Percentiles rank a stretch among this genome's conserved stretches.
These are phyloP conservation scores for Ochotona princeps DNA, from an alignment of 2,113 vertebrate species.

Conservation along the genomic window DNA sequence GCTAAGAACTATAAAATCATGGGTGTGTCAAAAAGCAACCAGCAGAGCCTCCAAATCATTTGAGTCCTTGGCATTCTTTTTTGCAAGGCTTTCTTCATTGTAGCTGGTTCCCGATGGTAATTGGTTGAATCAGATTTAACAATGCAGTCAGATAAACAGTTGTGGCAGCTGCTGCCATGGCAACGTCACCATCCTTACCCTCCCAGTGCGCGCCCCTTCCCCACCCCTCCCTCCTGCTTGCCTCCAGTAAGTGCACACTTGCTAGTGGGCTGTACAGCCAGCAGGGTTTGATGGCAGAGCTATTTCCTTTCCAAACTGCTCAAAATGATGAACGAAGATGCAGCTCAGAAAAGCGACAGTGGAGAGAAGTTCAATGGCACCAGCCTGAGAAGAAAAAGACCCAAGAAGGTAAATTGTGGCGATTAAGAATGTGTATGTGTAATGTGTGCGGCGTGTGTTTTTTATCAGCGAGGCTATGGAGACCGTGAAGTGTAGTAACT, in stretches of 20 bases:
- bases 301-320: constrained; percentile 54
- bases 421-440: background rate
- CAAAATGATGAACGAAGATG: constrained; percentile 88
- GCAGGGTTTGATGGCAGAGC: constrained; percentile 81
- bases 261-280: constrained; percentile 76
- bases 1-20: background rate
- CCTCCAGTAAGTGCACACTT: constrained; percentile 74
- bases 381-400: constrained; percentile 91
- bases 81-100: constrained; percentile 71
- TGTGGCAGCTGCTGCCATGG: constrained; percentile 94
- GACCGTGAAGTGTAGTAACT: background rate
- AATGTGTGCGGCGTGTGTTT: background rate
- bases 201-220: constrained; percentile 76
- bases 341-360: constrained; percentile 92
- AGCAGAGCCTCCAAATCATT: constrained; percentile 32
- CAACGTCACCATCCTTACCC: constrained; percentile 89
- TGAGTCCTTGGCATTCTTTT: constrained; percentile 44
- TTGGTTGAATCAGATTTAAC: constrained; percentile 87
- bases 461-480: background rate
- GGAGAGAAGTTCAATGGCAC: constrained; percentile 93
- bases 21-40: constrained; percentile 57
- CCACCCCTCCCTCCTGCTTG: constrained; percentile 71
- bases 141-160: constrained; percentile 91
- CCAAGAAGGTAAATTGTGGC: constrained; percentile 91
- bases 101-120: constrained; percentile 74